Conservation (phyloP, 1,140 invertebrate genomes). For the Scaptomyza pallida region DNA sequence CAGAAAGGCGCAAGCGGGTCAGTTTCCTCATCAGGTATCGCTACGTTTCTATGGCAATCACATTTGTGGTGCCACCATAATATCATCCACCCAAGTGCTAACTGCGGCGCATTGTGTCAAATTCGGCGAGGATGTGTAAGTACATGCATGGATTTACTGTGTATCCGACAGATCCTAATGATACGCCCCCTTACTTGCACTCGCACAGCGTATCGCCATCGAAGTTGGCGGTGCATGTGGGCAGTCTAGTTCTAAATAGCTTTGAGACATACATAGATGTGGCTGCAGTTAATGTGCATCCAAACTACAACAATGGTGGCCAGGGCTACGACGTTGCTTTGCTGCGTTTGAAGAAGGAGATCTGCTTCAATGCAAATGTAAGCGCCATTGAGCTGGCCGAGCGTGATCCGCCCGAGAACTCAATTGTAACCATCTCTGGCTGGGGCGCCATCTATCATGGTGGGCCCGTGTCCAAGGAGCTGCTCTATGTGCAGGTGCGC, state of each 20-base stretch:
- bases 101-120: conserved; percentile 86
- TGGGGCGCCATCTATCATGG: conserved; percentile 83
- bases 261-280: conserved; percentile 47
- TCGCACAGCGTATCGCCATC: conserved; percentile 9
- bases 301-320: conserved; percentile 83
- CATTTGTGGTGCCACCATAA: conserved; percentile 86
- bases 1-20: conserved; percentile 67
- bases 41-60: conserved; percentile 72
- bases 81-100: conserved; percentile 84
- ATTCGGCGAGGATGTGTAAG: conserved; percentile 40
- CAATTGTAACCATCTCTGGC: conserved; percentile 82
- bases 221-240: conserved; percentile 47
- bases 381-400: conserved; percentile 67
- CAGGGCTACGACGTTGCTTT: conserved; percentile 81
- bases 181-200: too few relatives aligned
- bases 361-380: conserved; percentile 74
- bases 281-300: conserved; percentile 69
- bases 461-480: conserved; percentile 51
- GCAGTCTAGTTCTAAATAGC: conserved; percentile 42
- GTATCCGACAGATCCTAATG: not conserved
- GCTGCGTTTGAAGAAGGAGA: conserved; percentile 70
- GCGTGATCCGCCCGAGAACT: conserved; percentile 51
- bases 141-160: not conserved
- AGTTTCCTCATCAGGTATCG: conserved; percentile 85
- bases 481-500: conserved; percentile 53